phyloP scores from a whole-genome alignment of 2,888 invertebrate species.

The Drosophila tanythrix region DNA sequence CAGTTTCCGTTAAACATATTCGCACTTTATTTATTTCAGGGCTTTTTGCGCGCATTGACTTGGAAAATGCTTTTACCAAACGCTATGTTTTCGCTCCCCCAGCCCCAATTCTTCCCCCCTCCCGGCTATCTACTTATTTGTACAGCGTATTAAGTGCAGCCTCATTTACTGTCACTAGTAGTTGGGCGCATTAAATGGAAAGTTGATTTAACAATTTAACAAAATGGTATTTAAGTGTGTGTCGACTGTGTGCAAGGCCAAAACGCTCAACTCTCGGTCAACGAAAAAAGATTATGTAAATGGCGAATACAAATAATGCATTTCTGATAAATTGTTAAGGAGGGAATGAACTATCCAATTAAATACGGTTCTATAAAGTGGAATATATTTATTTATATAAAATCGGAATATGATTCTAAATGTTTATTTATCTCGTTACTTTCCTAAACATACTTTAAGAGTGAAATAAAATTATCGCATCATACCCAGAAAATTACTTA shows the following conservation, averaged over 20 bases:
- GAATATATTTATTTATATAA: background rate
- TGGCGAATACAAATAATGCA: background rate
- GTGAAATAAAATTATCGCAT: background rate
- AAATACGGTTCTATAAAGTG: background rate
- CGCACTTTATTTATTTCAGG: background rate
- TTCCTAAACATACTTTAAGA: background rate
- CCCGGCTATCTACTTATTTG: background rate
- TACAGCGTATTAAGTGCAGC: conserved; percentile 23
- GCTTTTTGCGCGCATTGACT: conserved; percentile 3
- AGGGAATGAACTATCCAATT: background rate
- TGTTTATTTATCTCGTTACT: background rate
- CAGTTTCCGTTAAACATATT: background rate
- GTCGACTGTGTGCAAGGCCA: background rate
- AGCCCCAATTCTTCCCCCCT: background rate
- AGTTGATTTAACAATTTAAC: conserved; percentile 3
- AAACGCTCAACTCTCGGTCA: background rate
- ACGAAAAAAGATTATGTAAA: background rate
- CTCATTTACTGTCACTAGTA: conserved; percentile 23
- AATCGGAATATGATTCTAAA: background rate
- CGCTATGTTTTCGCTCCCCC: no score
- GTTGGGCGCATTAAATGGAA: conserved; percentile 4
- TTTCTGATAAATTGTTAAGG: background rate
- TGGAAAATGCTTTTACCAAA: conserved; percentile 20
- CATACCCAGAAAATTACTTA: background rate
- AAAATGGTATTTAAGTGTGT: conserved; percentile 4